phyloP scores from a whole-genome alignment of 2,113 vertebrate species.

The Stictonetta naevosa region DNA sequence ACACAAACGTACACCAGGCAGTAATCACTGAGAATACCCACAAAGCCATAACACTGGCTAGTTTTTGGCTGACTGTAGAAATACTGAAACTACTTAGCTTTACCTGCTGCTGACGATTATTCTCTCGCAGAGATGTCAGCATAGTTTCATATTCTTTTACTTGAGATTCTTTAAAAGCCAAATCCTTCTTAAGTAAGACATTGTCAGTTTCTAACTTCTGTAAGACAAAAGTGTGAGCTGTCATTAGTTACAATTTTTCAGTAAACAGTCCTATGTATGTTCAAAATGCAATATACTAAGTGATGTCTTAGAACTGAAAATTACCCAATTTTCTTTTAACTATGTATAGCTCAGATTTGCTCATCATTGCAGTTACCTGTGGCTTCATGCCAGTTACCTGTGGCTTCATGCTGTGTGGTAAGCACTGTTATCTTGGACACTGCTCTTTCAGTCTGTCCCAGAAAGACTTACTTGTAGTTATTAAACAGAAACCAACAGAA shows the following conservation, averaged over 20 bases:
- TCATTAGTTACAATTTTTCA: neutral
- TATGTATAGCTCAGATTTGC: neutral
- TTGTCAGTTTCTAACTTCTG: constrained; percentile 89
- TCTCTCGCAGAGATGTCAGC: constrained; percentile 86
- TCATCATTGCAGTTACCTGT: too few species aligned
- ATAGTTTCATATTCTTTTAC: constrained; percentile 88
- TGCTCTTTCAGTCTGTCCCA: neutral
- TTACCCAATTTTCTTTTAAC: neutral
- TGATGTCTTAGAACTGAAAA: neutral
- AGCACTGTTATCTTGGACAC: neutral
- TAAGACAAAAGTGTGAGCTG: constrained; percentile 9
- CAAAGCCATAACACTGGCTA: neutral
- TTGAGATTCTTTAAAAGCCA: constrained; percentile 91
- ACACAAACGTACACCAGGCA: rapidly evolving
- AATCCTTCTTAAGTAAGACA: constrained; percentile 85
- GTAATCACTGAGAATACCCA: rapidly evolving
- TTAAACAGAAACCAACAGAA: neutral
- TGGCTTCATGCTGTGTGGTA: neutral
- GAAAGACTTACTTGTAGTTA: neutral
- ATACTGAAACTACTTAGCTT: rapidly evolving
- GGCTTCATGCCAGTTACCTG: neutral
- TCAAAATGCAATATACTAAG: neutral
- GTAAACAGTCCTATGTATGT: neutral
- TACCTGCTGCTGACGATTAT: constrained; percentile 93
- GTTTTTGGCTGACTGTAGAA: neutral